Percentiles rank a stretch among this genome's conserved stretches.
phyloP scores from a whole-genome alignment of 2,113 vertebrate genomes.

The Notothenia coriiceps region DNA sequence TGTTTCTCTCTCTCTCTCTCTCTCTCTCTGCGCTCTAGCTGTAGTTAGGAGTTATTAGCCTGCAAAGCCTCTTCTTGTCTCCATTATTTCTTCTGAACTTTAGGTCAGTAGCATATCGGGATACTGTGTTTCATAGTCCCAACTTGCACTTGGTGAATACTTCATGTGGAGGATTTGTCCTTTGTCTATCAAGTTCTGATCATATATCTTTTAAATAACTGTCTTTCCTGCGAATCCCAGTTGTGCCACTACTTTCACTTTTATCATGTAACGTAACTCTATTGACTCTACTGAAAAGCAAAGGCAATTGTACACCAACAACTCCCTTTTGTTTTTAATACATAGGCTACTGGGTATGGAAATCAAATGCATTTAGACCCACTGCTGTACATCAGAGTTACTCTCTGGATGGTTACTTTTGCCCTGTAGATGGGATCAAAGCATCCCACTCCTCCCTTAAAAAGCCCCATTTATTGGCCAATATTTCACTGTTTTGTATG shows the following conservation, averaged over 20 bases:
- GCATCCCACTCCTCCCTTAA: not conserved
- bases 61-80: not conserved
- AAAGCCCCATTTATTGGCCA: slow-evolving; percentile 26
- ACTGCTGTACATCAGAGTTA: not conserved
- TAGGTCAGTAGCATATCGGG: not conserved
- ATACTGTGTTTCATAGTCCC: not conserved
- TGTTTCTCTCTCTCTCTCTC: not conserved
- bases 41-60: not conserved
- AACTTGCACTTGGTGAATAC: not conserved
- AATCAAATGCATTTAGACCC: not conserved
- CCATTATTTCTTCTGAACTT: not conserved
- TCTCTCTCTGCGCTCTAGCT: not conserved
- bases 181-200: not conserved
- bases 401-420: not conserved
- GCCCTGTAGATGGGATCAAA: slow-evolving; percentile 1
- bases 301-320: not conserved
- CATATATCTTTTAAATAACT: not conserved
- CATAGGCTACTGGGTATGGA: not conserved
- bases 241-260: too few relatives aligned
- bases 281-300: not conserved
- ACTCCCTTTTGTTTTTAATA: not conserved
- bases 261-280: too few relatives aligned
- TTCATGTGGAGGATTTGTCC: not conserved
- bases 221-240: not conserved
- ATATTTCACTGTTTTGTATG: slow-evolving; percentile 34